Evolutionary conservation across 2,797 vertebrate genomes (phyloP).

Genomic region (Eospalax fontanierii): DNA sequence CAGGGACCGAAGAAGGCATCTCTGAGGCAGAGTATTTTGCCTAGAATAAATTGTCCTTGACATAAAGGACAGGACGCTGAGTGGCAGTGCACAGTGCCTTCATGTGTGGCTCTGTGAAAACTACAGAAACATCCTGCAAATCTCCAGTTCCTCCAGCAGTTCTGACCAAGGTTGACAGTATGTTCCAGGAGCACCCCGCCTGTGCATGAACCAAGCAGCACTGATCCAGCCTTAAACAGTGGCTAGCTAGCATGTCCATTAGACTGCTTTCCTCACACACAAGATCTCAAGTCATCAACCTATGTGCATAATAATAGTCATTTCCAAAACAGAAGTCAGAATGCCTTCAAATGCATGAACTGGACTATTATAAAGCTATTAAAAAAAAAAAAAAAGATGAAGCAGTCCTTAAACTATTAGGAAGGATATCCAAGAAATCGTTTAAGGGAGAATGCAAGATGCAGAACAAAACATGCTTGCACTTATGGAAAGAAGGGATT

Average conservation of each 20-base stretch:
- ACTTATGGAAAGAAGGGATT: neutral
- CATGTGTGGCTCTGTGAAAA: neutral
- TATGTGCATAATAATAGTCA: neutral
- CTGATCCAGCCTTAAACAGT: neutral
- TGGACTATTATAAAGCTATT: slow-evolving; percentile 14
- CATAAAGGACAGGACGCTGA: neutral
- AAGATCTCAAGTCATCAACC: neutral
- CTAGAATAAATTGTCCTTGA: slow-evolving; percentile 18
- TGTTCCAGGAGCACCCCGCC: neutral
- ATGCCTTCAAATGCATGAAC: neutral
- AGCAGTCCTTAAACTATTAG: slow-evolving; percentile 4
- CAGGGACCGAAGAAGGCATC: neutral
- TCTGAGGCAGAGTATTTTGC: neutral
- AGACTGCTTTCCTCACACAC: neutral
- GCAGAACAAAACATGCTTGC: neutral
- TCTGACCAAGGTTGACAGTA: neutral
- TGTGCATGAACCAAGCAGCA: neutral
- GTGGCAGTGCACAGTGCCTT: neutral
- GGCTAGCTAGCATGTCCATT: neutral
- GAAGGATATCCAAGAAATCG: neutral
- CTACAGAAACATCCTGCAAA: neutral
- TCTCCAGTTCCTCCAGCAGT: neutral
- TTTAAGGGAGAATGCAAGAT: no score
- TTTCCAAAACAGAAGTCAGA: slow-evolving; percentile 33
- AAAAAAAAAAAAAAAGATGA: slow-evolving; percentile 21